Evolutionary conservation across 1,140 invertebrate species (phyloP), one percentile per base, ranked within the genome.

Genomic region (Babylonia areolata): DNA sequence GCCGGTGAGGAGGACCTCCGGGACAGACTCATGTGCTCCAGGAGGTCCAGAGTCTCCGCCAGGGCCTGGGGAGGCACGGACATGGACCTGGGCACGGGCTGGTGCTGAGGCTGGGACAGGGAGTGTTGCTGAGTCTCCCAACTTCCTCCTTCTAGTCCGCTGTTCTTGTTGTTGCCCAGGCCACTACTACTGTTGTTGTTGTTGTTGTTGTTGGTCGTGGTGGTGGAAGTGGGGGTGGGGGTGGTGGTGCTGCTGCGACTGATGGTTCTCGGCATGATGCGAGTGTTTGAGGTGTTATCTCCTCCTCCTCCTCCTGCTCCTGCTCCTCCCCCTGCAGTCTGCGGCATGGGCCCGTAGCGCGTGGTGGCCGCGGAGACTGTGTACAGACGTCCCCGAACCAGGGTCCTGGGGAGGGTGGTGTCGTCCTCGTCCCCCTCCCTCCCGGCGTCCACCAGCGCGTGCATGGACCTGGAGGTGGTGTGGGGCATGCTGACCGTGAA

Each of bases 1-100:
- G 12, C 31, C n/a, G 82, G 31, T 2, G 58, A 83, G 37, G 20
- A 42, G 11, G 35, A 71, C 46, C 35, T 64, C 33, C 28, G 28
- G 17, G 40, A n/a, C 3, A 84, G 33, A 40, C n/a, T 37, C 82
- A 73, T 54, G n/a, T 54, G 82, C 39, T 75, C 69, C 23, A 73
- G 69, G 3, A 33, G 69, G 37, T 15, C 39, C 35, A 75, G n/a
- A 0, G 54, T 69, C 2, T 75, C 64, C 9, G 37, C n/a, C 28
- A 82, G 35, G 35, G 33, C 28, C n/a, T 17, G 40, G 31, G 69
- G 37, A 31, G 64, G 37, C 17, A 73, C 82, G 3, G 64, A 84
- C n/a, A 23, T 37, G 31, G 81, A 31, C 15, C 81, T 2, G 9
- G 71, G 31, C 71, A 73, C 71, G 12, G 33, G 9, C 71, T 51